Conservation (phyloP, 2,888 invertebrate genomes). For the Meliscaeva auricollis region DNA sequence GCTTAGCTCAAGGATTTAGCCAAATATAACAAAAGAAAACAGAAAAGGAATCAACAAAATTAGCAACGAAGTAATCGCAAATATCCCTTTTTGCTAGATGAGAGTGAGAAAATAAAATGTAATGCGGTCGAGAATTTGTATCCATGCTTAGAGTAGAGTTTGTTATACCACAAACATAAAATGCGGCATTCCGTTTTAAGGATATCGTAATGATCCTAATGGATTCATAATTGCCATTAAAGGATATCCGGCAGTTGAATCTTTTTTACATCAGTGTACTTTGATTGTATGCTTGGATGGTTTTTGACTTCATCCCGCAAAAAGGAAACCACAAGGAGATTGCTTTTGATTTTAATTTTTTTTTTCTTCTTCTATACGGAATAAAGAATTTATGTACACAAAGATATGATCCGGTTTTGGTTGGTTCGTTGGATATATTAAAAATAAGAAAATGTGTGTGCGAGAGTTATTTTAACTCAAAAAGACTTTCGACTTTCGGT, state of each 20-base stretch:
- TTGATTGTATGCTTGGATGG: slow-evolving; percentile 42
- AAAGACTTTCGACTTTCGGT: slow-evolving; percentile 1
- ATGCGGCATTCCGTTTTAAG: slow-evolving; percentile 42
- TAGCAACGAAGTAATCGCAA: slow-evolving; percentile 23
- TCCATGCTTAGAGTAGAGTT: not conserved
- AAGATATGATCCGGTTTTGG: slow-evolving; percentile 1
- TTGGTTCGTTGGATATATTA: slow-evolving; percentile 25
- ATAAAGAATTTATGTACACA: slow-evolving; percentile 14
- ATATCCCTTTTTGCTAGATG: slow-evolving; percentile 40
- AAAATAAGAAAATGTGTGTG: too few species aligned
- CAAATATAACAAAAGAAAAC: not conserved
- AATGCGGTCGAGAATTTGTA: slow-evolving; percentile 23
- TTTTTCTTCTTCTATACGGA: not conserved
- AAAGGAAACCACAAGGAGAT: slow-evolving; percentile 5
- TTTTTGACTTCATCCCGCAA: not conserved
- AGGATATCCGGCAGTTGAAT: slow-evolving; percentile 63
- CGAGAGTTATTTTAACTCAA: slow-evolving; percentile 18
- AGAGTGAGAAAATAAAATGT: slow-evolving; percentile 8
- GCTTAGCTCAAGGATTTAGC: not conserved
- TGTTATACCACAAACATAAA: slow-evolving; percentile 8
- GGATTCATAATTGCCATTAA: slow-evolving; percentile 71
- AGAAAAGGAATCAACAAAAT: not conserved
- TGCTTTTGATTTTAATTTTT: slow-evolving; percentile 10
- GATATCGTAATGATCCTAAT: slow-evolving; percentile 69
- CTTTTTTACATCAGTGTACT: slow-evolving; percentile 53